Percentiles rank a stretch among this genome's conserved stretches.
Evolutionary conservation across 2,113 vertebrate genomes (phyloP).

Genomic region (Empidonax traillii): DNA sequence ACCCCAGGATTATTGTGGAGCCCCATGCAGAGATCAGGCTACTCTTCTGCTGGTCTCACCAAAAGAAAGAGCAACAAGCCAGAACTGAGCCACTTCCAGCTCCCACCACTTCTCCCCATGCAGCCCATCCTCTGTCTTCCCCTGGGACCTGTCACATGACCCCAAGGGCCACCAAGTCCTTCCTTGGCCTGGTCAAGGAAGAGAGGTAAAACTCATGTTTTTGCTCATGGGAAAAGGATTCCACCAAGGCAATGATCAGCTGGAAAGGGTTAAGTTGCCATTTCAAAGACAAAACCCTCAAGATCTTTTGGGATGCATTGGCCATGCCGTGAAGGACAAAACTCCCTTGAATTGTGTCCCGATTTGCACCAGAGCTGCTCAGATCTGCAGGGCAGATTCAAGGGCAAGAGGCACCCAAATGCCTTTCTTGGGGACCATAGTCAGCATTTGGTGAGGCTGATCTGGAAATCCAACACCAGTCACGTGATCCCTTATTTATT

Average conservation of each 20-base stretch:
- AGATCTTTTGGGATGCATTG: not conserved
- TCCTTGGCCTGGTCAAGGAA: not conserved
- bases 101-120: not conserved
- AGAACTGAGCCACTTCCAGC: not conserved
- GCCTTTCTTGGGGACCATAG: not conserved
- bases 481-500: not conserved
- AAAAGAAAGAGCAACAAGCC: not conserved
- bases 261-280: not conserved
- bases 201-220: not conserved
- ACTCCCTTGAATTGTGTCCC: rapidly evolving
- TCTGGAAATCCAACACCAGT: not conserved
- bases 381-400: not conserved
- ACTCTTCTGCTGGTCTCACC: not conserved
- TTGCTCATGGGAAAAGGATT: not conserved
- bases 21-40: not conserved
- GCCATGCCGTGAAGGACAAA: not conserved
- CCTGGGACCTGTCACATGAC: no score
- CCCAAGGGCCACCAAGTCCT: no score
- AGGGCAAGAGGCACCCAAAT: not conserved
- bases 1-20: not conserved
- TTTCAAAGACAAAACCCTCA: not conserved
- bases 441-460: not conserved
- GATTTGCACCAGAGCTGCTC: rapidly evolving
- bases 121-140: not conserved
- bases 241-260: not conserved